Evolutionary conservation across 2,888 invertebrate species (phyloP).

Genomic region (Clepsis dumicolana): DNA sequence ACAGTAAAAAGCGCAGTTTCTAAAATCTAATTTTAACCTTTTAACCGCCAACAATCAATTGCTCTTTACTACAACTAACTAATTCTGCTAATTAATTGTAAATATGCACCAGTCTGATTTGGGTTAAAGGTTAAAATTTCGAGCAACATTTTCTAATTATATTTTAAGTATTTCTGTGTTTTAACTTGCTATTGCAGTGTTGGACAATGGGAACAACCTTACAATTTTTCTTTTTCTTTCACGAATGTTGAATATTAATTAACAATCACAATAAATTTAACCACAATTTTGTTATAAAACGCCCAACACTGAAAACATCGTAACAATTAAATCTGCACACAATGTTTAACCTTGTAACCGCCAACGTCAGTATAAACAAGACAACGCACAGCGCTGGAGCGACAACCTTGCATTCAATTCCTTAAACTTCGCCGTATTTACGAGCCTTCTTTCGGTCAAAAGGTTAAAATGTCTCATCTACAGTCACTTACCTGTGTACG

Average conservation of each 20-base stretch:
- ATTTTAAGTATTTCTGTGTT: neutral
- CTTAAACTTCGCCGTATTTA: neutral
- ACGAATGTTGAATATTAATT: neutral
- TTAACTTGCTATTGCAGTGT: neutral
- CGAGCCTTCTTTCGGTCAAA: neutral
- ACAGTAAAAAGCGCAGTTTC: neutral
- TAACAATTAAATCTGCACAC: neutral
- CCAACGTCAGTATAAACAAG: neutral
- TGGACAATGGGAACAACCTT: neutral
- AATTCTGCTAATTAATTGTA: neutral
- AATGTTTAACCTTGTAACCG: neutral
- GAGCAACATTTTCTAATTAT: neutral
- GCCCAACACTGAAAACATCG: neutral
- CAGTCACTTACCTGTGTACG: slow-evolving; percentile 8
- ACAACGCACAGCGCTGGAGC: neutral
- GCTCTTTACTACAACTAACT: too few species aligned
- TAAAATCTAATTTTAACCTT: slow-evolving; percentile 1
- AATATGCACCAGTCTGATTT: neutral
- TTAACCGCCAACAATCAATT: neutral
- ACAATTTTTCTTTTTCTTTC: neutral
- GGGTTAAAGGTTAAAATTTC: neutral
- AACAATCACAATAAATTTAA: neutral
- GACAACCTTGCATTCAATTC: neutral
- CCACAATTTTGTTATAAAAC: neutral
- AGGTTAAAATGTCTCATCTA: neutral